phyloP scores from a whole-genome alignment of 2,888 invertebrate genomes.

The Dryomyza anilis region DNA sequence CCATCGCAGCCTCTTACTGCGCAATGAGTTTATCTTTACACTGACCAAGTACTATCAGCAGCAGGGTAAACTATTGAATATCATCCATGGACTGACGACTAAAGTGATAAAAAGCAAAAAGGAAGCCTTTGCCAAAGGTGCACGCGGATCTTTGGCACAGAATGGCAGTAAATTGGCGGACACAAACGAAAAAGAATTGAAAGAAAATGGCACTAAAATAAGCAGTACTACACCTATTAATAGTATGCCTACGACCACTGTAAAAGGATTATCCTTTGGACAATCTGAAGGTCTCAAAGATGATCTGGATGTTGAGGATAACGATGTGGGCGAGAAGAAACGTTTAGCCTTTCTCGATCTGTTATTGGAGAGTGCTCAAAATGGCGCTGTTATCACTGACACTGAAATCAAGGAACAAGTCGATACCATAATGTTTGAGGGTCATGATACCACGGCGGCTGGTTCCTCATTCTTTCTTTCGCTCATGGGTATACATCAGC shows the following conservation, averaged over 20 bases:
- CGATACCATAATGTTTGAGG: conserved; percentile 87
- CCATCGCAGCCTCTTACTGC: conserved; percentile 79
- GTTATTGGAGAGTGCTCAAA: conserved; percentile 77
- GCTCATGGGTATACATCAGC: conserved; percentile 74
- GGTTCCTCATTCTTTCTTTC: conserved; percentile 83
- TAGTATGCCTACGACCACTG: conserved; percentile 52
- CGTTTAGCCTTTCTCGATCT: conserved; percentile 87
- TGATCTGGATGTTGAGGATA: conserved; percentile 79
- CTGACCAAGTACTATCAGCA: conserved; percentile 75
- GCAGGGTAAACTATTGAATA: conserved; percentile 74
- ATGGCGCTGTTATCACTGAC: conserved; percentile 73
- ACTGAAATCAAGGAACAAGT: conserved; percentile 84
- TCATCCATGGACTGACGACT: conserved; percentile 81
- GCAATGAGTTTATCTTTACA: conserved; percentile 78
- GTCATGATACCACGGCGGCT: conserved; percentile 82
- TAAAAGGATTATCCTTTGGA: conserved; percentile 74
- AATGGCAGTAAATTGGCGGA: conserved; percentile 21
- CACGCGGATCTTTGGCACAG: conserved; percentile 62
- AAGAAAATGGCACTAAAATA: not conserved
- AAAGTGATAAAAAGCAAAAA: conserved; percentile 80
- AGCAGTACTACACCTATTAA: not conserved
- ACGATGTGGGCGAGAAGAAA: conserved; percentile 80
- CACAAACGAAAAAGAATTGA: too few relatives aligned
- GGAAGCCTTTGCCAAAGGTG: conserved; percentile 72
- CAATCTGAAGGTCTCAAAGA: conserved; percentile 77